Evolutionary conservation across 1,140 invertebrate genomes (phyloP), one percentile per base, ranked within the genome.

Genomic region (Tachypleus tridentatus): DNA sequence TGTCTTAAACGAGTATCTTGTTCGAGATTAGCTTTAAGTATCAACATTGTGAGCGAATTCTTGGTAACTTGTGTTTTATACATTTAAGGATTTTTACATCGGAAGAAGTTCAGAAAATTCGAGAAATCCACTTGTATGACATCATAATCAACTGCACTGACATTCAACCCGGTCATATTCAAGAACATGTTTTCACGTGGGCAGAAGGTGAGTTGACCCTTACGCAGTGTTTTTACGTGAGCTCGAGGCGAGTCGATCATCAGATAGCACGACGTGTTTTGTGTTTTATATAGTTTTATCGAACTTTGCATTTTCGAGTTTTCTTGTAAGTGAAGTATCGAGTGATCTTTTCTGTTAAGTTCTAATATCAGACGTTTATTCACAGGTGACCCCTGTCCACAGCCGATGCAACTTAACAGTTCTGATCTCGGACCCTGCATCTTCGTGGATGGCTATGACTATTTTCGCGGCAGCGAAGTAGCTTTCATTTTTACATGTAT

Each of bases 401-500:
- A 97, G 73, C 91, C 91, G 0, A 84, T 84, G 73, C 93, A 97
- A 74, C 78, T 97, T 1, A 93, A 92, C 75, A 85, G 89, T 4
- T 84, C 85, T 0, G 82, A 85, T 60, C 78, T 98, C 63, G 88
- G 93, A 69, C 85, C 88, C 0, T 98, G 94, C 77, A 87, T 87
- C 65, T 88, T 89, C 68, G 80, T 97, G 5, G 86, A 87, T 69
- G 90, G 92, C 56, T 94, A 92, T 73, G 93, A 98, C 75, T 98
- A 97, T 76, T 97, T 85, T 62, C 81, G 93, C 82, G 94, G 94
- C 47, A 97, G 93, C 73, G 95, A 99, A 77, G 81, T 97, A 58
- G 87, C 91, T 4, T 98, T 93, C 79, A 97, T 98, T 70, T 97
- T 96, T 78, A 90, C 86, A 0, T 94, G 91, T 70, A 82, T 98